Base-by-base conservation (phyloP, 53 echinoderm and acorn worm species). In the Hippasteria phrygiana region DNA sequence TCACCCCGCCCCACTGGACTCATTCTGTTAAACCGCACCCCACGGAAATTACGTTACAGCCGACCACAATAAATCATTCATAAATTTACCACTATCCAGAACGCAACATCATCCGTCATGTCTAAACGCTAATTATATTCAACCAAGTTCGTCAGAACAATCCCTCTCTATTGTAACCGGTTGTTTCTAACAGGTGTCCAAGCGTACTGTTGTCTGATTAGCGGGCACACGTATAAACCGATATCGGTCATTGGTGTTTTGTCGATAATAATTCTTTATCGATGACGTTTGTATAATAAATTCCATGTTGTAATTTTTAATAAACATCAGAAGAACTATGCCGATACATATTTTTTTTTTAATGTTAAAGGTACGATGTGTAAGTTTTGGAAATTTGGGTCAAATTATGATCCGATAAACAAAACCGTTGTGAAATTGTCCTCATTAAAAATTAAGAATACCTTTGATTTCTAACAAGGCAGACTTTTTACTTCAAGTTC, bases 181-280 rank as follows among this genome's bases (percentile, higher is more conserved):
- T 81, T 81, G 81, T 81, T 81, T 62, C 41, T 8, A 42, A 39
- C 72, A 81, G 64, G 81, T 81, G 81, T 62, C 65, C 29, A 65
- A 32, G 62, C 65, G 17, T 26, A 40, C 7, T 31, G 14, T 72
- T 72, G 72, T 13, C n/a, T 20, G 35, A 20, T 54, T 38, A 4
- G 22, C 37, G 59, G n/a, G 79, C 45, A 31, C 4, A 6, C 13
- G 14, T 40, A 41, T n/a, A n/a, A n/a, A n/a, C n/a, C n/a, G n/a
- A 36, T 59, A 78, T 72, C 72, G 72, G 50, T 73, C 43, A 73
- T 20, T 42, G 43, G 43, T 20, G 18, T 22, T 20, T 18, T 42
- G 43, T 41, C 69, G 69, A 67, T 67, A 67, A 33, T 2, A 67
- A 20, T 67, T 16, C n/a, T n/a, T n/a, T n/a, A n/a, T n/a, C n/a